Evolutionary conservation across 2,888 invertebrate species (phyloP).

Genomic region (Scaptomyza tumidula): DNA sequence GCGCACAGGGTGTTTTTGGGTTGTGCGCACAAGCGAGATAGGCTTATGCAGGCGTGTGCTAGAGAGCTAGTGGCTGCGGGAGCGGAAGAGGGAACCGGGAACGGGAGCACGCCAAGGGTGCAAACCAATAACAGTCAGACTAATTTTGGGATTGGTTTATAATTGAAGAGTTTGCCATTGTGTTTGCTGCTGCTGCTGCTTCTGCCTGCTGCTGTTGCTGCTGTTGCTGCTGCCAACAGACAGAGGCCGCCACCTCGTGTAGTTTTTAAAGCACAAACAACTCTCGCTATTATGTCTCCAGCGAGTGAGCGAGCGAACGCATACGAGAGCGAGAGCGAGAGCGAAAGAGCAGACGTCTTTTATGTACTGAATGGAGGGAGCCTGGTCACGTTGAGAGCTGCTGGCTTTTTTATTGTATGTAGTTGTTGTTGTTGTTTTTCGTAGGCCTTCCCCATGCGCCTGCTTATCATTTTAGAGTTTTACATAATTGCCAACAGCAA

Average conservation of each 20-base stretch:
- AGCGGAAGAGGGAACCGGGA: conserved; percentile 23
- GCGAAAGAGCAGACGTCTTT: conserved; percentile 19
- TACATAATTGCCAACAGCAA: conserved; percentile 69
- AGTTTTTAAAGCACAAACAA: conserved; percentile 38
- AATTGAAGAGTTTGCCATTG: conserved; percentile 82
- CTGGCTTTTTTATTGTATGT: not conserved
- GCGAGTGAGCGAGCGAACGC: conserved; percentile 3
- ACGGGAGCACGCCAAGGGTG: conserved; percentile 70
- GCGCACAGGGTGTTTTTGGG: conserved; percentile 61
- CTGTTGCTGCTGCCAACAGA: conserved; percentile 14
- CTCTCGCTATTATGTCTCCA: conserved; percentile 2
- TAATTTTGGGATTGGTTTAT: conserved; percentile 83
- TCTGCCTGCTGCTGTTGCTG: not conserved
- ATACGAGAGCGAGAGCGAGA: not conserved
- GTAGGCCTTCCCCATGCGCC: conserved; percentile 64
- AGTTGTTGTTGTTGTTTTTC: conserved; percentile 14
- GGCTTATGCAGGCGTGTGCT: conserved; percentile 30
- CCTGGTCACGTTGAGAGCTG: conserved; percentile 27
- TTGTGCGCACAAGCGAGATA: conserved; percentile 36
- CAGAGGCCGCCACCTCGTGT: conserved; percentile 47
- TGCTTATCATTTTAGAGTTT: conserved; percentile 77
- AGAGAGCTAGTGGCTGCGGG: conserved; percentile 19
- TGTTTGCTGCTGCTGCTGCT: conserved; percentile 47
- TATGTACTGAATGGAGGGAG: conserved; percentile 36
- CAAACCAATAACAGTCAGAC: conserved; percentile 82